Percentiles rank a stretch among this genome's conserved stretches.
phyloP scores from a whole-genome alignment of 1,140 invertebrate species.

The Temnothorax curvispinosus region DNA sequence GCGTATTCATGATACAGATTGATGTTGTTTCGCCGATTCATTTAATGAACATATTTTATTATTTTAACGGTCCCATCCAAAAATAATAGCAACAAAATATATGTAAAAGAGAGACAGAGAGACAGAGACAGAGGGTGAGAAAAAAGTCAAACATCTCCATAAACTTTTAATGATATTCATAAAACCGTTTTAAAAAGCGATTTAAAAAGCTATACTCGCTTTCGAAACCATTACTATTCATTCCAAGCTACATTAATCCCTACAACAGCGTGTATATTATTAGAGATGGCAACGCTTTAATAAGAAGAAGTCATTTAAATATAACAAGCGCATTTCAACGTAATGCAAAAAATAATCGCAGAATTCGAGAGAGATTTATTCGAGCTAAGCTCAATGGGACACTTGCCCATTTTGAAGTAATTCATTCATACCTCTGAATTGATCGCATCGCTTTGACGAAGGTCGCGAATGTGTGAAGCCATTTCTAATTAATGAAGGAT shows the following conservation, averaged over 20 bases:
- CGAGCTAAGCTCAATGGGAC: not conserved
- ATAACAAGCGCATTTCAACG: not conserved
- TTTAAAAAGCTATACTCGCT: constrained; percentile 1
- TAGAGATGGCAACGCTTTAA: not conserved
- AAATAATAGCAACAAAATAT: constrained; percentile 11
- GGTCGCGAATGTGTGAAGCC: not conserved
- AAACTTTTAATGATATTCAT: constrained; percentile 33
- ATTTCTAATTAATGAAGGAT: constrained; percentile 48
- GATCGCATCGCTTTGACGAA: not conserved
- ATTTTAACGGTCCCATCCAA: not conserved
- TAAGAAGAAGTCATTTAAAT: constrained; percentile 3
- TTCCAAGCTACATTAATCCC: not conserved
- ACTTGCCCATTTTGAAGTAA: not conserved
- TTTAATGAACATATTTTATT: constrained; percentile 32
- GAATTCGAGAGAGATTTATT: not conserved
- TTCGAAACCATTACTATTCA: not conserved
- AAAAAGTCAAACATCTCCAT: not conserved
- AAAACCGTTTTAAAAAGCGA: not conserved
- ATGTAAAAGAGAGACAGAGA: not conserved
- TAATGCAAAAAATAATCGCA: not conserved
- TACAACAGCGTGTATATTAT: constrained; percentile 6
- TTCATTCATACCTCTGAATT: not conserved
- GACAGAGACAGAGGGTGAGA: not conserved
- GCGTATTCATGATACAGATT: constrained; percentile 32
- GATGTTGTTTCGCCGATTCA: constrained; percentile 13